Conservation (phyloP, 2,888 invertebrate genomes). For the Salpingus planirostris region DNA sequence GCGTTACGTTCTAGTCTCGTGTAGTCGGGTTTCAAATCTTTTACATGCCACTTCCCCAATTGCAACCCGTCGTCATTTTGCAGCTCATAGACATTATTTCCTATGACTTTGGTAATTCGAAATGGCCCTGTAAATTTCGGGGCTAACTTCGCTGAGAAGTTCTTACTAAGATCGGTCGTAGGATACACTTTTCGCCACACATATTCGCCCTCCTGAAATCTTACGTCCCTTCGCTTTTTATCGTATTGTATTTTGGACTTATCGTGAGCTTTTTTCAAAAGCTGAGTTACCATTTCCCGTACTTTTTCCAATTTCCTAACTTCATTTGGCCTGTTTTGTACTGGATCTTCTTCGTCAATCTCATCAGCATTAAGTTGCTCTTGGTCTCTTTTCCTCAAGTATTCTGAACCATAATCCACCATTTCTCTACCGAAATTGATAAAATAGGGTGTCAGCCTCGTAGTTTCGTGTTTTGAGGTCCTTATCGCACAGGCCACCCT, state of each 20-base stretch:
- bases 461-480: constrained; percentile 16
- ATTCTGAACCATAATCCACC: constrained; percentile 6
- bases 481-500: constrained; percentile 16
- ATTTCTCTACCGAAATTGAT: constrained; percentile 16
- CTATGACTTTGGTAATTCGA: constrained; percentile 3
- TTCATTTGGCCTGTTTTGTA: too few species aligned
- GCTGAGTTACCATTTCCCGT: too few species aligned
- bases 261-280: too few species aligned
- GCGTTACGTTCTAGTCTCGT: too few species aligned
- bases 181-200: too few species aligned
- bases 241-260: too few species aligned
- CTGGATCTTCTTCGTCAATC: background rate
- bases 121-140: constrained; percentile 17
- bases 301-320: too few species aligned
- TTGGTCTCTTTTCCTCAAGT: background rate
- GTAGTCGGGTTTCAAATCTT: constrained; percentile 10
- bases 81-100: constrained; percentile 5
- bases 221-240: too few species aligned
- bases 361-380: background rate
- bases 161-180: constrained; percentile 16
- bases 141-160: constrained; percentile 19
- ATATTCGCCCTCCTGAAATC: too few species aligned
- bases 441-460: constrained; percentile 13
- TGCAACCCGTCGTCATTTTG: constrained; percentile 4
- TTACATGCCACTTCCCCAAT: constrained; percentile 9